Evolutionary conservation across 2,797 vertebrate genomes (phyloP).

Genomic region (Picus viridis): DNA sequence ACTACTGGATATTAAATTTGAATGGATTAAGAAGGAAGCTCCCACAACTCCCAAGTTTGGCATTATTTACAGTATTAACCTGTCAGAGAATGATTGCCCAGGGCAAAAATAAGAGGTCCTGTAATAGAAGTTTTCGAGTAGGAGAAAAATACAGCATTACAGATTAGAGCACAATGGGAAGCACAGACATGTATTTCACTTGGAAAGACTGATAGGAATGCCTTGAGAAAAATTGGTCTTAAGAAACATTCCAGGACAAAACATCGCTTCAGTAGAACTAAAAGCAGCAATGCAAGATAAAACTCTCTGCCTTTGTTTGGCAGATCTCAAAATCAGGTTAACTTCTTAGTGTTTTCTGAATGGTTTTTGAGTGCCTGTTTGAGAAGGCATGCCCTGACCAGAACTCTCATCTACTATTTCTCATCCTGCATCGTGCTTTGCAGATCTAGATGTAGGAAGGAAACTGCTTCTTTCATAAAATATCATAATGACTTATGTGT

Average conservation of each 20-base stretch:
- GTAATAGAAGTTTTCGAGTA: neutral
- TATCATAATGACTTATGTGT: neutral
- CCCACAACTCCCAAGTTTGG: neutral
- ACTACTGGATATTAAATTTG: neutral
- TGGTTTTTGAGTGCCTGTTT: neutral
- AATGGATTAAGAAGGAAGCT: neutral
- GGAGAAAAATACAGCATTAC: neutral
- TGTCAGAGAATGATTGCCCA: conserved; percentile 5
- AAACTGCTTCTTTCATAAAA: neutral
- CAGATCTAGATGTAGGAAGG: neutral
- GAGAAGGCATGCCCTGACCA: neutral
- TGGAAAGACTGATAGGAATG: neutral
- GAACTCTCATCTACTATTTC: neutral
- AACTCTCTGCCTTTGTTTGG: neutral
- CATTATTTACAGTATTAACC: conserved; percentile 34
- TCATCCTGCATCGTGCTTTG: neutral
- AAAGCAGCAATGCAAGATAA: neutral
- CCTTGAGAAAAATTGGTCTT: neutral
- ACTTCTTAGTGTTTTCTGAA: neutral
- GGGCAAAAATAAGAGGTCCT: neutral
- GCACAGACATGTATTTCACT: neutral
- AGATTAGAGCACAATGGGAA: neutral
- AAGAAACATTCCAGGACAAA: neutral
- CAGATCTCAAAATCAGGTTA: neutral
- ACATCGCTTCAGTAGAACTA: neutral